Evolutionary conservation across 2,113 vertebrate genomes (phyloP), one percentile per base, ranked within the genome.

Genomic region (Myiozetetes cayanensis): DNA sequence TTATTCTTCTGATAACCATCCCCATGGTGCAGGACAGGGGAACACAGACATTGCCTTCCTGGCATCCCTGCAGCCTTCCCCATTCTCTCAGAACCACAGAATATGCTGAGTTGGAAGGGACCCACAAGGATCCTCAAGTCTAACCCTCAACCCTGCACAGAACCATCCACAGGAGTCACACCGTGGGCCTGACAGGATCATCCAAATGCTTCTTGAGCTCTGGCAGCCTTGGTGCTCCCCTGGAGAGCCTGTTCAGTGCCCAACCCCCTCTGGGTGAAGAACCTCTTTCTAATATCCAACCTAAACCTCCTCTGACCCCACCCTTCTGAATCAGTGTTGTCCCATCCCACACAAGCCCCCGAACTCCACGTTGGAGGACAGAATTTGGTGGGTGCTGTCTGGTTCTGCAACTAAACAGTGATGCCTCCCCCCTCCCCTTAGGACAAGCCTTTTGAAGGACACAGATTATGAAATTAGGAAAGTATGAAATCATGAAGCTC

Each of bases 311-410:
- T 28, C 37, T 63, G 37, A 19, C 7, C 44, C 12, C 3, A 3
- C 46, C 35, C 22, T 73, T 52, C 3, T 6, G 17, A 30, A 37
- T 18, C 12, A 9, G 8, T 3, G 0, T 27, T 22, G 9, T 19
- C 14, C 50, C 27, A 30, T 9, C 9, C 75, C 21, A 18, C 20
- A 4, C 0, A 8, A 58, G 17, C 13, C n/a, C 41, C 9, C 58
- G 56, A 63, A 50, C 4, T 61, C 44, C 20, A 5, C 0, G 3
- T 9, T 24, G 73, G 33, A 55, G 63, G n/a, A 28, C 52, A 82
- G 73, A 75, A 39, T 74, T 55, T 71, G 79, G 33, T 30, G 67
- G 43, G 35, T 46, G 17, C 35, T 27, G 2, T 46, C 67, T n/a
- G 55, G 14, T 81, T 62, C 63, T 75, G 24, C 61, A 27, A 41